Evolutionary conservation across 1,140 invertebrate species (phyloP), one percentile per base, ranked within the genome.

Genomic region (Vanessa tameamea): DNA sequence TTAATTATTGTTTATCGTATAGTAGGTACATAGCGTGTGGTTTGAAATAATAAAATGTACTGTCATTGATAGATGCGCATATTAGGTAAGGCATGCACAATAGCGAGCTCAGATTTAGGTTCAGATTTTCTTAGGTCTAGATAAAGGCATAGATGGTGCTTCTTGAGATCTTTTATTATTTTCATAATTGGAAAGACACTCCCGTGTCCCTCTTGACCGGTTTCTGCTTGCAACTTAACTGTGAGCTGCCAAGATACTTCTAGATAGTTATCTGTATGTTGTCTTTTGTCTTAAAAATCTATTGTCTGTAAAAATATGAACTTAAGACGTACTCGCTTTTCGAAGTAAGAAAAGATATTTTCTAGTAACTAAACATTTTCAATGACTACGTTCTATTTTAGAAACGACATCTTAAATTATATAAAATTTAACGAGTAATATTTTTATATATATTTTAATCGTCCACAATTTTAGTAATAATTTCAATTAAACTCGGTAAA

Each of bases 111-210:
- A 43, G 69, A 23, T 61, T 9, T 43, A 43, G 37, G 37, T 43
- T 43, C 37, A 43, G 57, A 50, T 70, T 70, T 70, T 72, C 70
- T 72, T 71, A 47, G 47, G 64, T 71, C 68, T 75, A 64, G 73
- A 67, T 63, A 55, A 70, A 71, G 68, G 73, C 73, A 67, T 67
- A 75, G 73, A 70, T 67, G 68, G 69, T 55, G 63, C 69, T 75
- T 75, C 73, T 75, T 70, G 48, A 48, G 73, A 75, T 75, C 63
- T 75, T 71, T 67, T 70, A 75, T 69, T 71, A 75, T 75, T 75
- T 75, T 75, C 69, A 75, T 75, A 75, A 75, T 75, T 75, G 73
- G 73, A 75, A 70, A 75, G 73, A 75, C 73, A 71, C 73, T 75
- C 55, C 73, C 72, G 64, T 47, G 48, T 47, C 64, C 73, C 69